Percentiles rank a stretch among this genome's conserved stretches.
phyloP scores from a whole-genome alignment of 2,113 vertebrate genomes.

The Ophthalmolycus amberensis region DNA sequence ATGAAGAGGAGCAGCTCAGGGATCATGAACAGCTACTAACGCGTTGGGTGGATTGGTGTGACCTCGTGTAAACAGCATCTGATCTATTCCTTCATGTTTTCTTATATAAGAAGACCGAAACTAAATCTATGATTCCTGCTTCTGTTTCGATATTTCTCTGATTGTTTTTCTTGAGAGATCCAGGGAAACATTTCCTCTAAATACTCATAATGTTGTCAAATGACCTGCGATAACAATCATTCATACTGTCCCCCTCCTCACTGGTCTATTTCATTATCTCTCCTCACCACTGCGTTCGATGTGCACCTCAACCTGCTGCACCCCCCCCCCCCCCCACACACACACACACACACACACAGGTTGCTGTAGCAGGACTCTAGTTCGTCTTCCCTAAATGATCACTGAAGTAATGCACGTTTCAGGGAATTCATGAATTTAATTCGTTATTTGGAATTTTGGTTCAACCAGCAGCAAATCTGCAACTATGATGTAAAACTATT shows the following conservation, averaged over 20 bases:
- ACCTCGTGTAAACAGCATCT: neutral
- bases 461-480: neutral
- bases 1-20: too few species aligned
- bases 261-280: constrained; percentile 17
- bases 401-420: neutral
- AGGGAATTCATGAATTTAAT: too few species aligned
- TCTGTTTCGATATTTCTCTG: neutral
- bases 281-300: constrained; percentile 39
- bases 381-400: neutral
- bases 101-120: neutral
- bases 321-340: neutral
- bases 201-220: constrained; percentile 15
- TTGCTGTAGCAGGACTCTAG: neutral
- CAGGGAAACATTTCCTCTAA: neutral
- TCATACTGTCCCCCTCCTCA: neutral
- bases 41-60: too few species aligned
- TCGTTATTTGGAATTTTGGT: neutral
- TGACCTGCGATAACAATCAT: constrained; percentile 3
- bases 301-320: constrained; percentile 14
- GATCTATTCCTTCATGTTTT: neutral
- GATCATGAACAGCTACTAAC: neutral
- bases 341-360: neutral
- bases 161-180: neutral
- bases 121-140: neutral
- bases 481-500: neutral